Evolutionary conservation across 2,888 invertebrate species (phyloP), one percentile per base, ranked within the genome.

Genomic region (Drosophila aldrichi): DNA sequence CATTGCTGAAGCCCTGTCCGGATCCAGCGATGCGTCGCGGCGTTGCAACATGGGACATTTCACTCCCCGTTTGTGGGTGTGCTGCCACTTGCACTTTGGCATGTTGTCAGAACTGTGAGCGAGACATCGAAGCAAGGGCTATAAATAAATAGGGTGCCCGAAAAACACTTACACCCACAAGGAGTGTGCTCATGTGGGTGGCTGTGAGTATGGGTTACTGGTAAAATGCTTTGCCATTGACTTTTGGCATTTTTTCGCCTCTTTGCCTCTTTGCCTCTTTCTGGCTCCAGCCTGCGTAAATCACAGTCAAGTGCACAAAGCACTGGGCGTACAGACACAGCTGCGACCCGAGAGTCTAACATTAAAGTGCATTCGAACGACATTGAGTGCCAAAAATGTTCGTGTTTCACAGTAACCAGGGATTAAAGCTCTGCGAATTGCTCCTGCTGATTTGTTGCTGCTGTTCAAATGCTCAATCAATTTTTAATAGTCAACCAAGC

Each of bases 241-340:
- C 69, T 70, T 64, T 66, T 77, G 63, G 44, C 56, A 71, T 67
- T 77, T 75, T 75, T 72, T 65, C 64, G 58, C 29, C 48, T 29
- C 29, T 29, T 29, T 29, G 58, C 29, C 48, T 29, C 29, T 29
- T 29, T 29, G 29, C 8, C 48, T 34, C 38, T 62, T 70, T 62
- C 65, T 49, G 46, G 34, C 59, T 59, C 46, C 38, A 36, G 68
- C 59, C 61, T 70, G 72, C 79, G 83, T 86, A 88, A 86, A 86
- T 88, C 84, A 86, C 81, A 72, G 81, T 80, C 86, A 84, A 84
- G 68, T 85, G 82, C 82, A 85, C 75, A 80, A 80, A 82, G 72
- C 74, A 71, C 70, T 78, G 57, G 59, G 69, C 58, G 20, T 51
- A 51, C 57, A 65, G 38, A 65, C 64, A 74, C 64, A 67, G 67